Conservation (phyloP, 1,140 invertebrate species). For the Brachionus manjavacas region DNA sequence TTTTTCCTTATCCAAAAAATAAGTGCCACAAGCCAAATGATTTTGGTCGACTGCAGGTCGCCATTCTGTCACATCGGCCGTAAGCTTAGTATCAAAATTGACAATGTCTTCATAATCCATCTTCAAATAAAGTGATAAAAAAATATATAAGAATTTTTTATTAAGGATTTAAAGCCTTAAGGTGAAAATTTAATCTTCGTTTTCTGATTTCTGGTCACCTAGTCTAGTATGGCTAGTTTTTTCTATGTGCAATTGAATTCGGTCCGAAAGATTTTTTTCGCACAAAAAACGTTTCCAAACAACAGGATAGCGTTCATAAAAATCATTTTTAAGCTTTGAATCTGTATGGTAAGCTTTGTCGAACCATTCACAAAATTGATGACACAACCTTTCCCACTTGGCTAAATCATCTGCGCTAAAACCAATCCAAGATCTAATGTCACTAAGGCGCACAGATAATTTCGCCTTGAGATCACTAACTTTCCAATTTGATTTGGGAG, state of each 20-base stretch:
- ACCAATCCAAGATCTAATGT: slow-evolving; percentile 21
- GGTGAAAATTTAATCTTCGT: background rate
- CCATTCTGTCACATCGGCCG: slow-evolving; percentile 40
- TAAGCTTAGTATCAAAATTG: slow-evolving; percentile 23
- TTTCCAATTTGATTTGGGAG: slow-evolving; percentile 36
- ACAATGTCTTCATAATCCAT: slow-evolving; percentile 31
- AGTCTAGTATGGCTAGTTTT: slow-evolving; percentile 5
- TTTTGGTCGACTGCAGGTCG: background rate
- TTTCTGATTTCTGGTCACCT: background rate
- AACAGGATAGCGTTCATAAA: background rate
- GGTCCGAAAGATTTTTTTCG: background rate
- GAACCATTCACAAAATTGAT: slow-evolving; percentile 33
- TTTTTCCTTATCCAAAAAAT: slow-evolving; percentile 22
- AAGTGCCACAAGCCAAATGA: slow-evolving; percentile 15
- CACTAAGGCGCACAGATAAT: background rate
- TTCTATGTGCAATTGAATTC: background rate
- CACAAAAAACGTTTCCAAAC: slow-evolving; percentile 7
- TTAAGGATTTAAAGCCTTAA: slow-evolving; percentile 14
- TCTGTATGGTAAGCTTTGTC: background rate
- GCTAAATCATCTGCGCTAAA: background rate
- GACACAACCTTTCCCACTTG: slow-evolving; percentile 5
- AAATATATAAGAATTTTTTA: background rate
- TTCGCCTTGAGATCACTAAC: background rate
- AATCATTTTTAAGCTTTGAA: background rate
- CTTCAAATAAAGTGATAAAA: background rate